A percentile compares a stretch with the other conserved stretches of the same genome.
Evolutionary conservation across 1,140 invertebrate genomes (phyloP).

Genomic region (Diorhabda carinulata): DNA sequence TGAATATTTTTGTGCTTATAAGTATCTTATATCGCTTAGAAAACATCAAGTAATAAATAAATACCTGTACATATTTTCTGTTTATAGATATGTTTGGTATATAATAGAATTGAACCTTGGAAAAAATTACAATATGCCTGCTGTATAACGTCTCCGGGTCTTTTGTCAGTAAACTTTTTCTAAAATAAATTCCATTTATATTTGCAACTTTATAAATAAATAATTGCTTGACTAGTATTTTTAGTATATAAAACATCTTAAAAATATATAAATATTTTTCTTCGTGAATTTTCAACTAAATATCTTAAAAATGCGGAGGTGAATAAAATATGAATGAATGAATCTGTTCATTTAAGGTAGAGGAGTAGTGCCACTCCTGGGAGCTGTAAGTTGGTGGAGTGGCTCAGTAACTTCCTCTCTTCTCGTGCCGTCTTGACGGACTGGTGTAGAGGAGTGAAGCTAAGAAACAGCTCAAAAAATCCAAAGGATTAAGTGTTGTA

Average conservation of each 20-base stretch:
- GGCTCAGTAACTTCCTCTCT: too few relatives aligned
- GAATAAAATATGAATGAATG: not conserved
- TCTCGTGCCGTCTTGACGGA: too few relatives aligned
- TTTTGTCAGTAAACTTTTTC: not conserved
- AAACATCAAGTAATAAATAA: not conserved
- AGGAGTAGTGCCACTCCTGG: too few relatives aligned
- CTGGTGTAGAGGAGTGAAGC: too few relatives aligned
- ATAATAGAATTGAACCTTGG: not conserved
- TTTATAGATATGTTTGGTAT: not conserved
- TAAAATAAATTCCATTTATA: slow-evolving; percentile 3
- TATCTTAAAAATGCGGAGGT: not conserved
- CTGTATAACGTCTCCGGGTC: not conserved
- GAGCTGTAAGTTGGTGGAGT: too few relatives aligned
- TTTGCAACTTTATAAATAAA: slow-evolving; percentile 1
- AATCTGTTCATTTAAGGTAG: not conserved
- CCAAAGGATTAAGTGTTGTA: too few relatives aligned
- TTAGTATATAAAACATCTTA: slow-evolving; percentile 3
- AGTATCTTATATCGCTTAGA: not conserved
- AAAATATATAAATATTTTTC: slow-evolving; percentile 3
- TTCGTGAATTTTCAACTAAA: slow-evolving; percentile 1
- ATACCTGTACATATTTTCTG: not conserved
- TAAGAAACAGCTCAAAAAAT: too few relatives aligned
- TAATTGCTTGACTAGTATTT: not conserved
- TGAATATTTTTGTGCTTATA: slow-evolving; percentile 1
- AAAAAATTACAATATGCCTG: not conserved